Evolutionary conservation across 2,113 vertebrate species (phyloP).

Genomic region (Vulpes vulpes): DNA sequence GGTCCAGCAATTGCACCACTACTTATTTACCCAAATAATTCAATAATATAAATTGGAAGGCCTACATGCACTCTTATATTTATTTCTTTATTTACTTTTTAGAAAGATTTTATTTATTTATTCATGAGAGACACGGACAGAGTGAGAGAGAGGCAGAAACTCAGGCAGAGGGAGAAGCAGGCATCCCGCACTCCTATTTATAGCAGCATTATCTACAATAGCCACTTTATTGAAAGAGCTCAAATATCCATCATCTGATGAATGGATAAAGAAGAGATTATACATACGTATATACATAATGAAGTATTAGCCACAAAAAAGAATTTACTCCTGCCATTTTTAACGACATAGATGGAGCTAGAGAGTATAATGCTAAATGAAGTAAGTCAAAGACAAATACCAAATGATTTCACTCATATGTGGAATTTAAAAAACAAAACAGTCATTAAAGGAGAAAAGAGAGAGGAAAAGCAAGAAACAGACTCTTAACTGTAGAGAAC

Average conservation of each 20-base stretch:
- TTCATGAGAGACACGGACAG: too few species aligned
- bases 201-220: background rate
- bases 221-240: background rate
- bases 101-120: too few species aligned
- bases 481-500: background rate
- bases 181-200: background rate
- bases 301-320: background rate
- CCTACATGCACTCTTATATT: background rate
- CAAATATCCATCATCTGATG: background rate
- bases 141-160: too few species aligned
- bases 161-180: too few species aligned
- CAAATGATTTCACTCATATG: background rate
- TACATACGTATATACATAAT: background rate
- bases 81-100: background rate
- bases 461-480: background rate
- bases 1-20: too few species aligned
- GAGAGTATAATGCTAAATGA: background rate
- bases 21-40: background rate
- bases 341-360: background rate
- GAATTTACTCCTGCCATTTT: background rate
- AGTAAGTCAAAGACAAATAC: background rate
- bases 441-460: background rate
- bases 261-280: background rate
- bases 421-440: background rate
- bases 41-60: background rate